These are phyloP conservation scores for Drosophila simulans DNA, from an alignment of 1,140 invertebrate species.

Conservation along the genomic window DNA sequence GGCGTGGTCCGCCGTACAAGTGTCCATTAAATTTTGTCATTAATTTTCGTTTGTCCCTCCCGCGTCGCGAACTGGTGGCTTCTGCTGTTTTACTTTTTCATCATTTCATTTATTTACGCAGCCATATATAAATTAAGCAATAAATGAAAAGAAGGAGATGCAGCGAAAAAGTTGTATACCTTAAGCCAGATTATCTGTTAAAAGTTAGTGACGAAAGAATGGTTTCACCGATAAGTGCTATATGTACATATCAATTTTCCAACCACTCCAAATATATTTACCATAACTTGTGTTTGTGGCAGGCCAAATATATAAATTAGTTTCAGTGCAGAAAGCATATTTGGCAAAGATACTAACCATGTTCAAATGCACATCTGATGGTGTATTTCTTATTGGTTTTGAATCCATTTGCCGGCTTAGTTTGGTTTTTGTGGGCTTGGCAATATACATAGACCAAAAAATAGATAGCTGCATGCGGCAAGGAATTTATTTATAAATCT, in stretches of 20 bases:
- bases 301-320: conserved; percentile 26
- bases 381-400: conserved; percentile 18
- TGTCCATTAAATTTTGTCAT: conserved; percentile 78
- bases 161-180: background rate
- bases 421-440: conserved; percentile 27
- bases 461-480: conserved; percentile 32
- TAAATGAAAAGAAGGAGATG: conserved; percentile 36
- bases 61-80: conserved; percentile 16
- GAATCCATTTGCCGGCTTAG: conserved; percentile 30
- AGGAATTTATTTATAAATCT: conserved; percentile 59
- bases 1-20: conserved; percentile 52
- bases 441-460: conserved; percentile 3
- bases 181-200: background rate
- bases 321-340: conserved; percentile 23
- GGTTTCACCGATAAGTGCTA: background rate
- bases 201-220: background rate
- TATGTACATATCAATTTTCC: background rate
- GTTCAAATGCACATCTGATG: conserved; percentile 18
- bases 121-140: conserved; percentile 41
- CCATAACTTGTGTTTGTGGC: conserved; percentile 21
- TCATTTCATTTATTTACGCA: conserved; percentile 41
- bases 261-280: background rate
- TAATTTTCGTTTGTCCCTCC: conserved; percentile 70
- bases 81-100: conserved; percentile 51
- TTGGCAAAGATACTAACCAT: conserved; percentile 17